Evolutionary conservation across 2,888 invertebrate species (phyloP).

Genomic region (Megalurothrips usitatus): DNA sequence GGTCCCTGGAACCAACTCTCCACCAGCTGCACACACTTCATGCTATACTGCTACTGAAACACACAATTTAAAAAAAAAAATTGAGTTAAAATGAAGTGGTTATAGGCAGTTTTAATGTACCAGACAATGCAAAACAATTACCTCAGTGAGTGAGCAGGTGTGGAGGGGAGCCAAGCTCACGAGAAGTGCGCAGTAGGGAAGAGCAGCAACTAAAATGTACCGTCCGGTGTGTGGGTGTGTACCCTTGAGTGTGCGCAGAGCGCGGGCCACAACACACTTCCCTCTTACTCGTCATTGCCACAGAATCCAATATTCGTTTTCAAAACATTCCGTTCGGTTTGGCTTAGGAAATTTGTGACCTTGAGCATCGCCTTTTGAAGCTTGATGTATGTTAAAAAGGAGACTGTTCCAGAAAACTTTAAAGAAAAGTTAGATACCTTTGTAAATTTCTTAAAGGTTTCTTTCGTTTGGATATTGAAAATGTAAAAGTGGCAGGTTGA

Average conservation of each 20-base stretch:
- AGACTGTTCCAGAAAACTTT: neutral
- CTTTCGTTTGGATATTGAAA: neutral
- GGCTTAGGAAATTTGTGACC: neutral
- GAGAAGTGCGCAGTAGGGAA: neutral
- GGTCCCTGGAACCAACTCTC: conserved; percentile 16
- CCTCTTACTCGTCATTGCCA: conserved; percentile 11
- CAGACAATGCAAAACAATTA: neutral
- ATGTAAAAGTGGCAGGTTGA: neutral
- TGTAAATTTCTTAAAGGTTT: neutral
- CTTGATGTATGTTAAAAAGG: neutral
- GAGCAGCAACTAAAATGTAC: conserved; percentile 1
- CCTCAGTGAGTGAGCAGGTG: neutral
- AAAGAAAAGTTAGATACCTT: neutral
- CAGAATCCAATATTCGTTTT: neutral
- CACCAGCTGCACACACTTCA: conserved; percentile 59
- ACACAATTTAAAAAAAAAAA: conserved; percentile 28
- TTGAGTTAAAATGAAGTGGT: neutral
- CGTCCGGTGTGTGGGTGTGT: conserved; percentile 13
- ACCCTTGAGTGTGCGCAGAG: conserved; percentile 1
- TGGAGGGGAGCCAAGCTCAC: conserved; percentile 3
- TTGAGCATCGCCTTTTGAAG: conserved; percentile 1
- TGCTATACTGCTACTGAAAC: conserved; percentile 46
- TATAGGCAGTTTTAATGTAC: neutral
- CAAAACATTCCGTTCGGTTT: conserved; percentile 16
- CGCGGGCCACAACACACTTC: neutral